These are phyloP conservation scores for Drosophila rhopaloa DNA, from an alignment of 1,140 invertebrate species.

Conservation along the genomic window DNA sequence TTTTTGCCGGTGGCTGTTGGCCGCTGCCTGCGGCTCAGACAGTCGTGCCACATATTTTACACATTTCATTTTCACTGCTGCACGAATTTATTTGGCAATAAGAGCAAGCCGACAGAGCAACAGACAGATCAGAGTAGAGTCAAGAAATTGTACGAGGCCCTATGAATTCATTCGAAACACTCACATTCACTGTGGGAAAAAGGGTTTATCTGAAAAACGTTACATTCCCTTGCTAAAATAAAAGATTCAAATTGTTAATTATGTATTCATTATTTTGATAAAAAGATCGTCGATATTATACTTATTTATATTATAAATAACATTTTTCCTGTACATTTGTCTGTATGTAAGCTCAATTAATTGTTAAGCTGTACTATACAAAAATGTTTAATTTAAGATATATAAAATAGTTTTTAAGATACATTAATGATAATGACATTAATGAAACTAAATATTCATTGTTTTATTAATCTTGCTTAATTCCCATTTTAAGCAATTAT, in stretches of 20 bases:
- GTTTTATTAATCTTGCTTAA: too few species aligned
- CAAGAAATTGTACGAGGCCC: constrained; percentile 61
- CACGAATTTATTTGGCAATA: constrained; percentile 82
- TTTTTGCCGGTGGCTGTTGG: constrained; percentile 33
- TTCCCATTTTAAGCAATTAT: neutral
- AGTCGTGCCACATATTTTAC: constrained; percentile 77
- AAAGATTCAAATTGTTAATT: too few species aligned
- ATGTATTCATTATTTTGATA: too few species aligned
- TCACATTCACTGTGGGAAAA: constrained; percentile 25
- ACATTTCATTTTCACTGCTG: constrained; percentile 81
- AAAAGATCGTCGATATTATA: too few species aligned
- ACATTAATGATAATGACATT: too few species aligned
- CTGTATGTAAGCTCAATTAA: too few species aligned
- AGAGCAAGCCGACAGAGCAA: constrained; percentile 54
- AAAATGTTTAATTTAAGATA: too few species aligned
- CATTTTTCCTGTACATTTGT: too few species aligned
- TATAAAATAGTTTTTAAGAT: too few species aligned
- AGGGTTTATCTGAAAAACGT: neutral
- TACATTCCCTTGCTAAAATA: neutral
- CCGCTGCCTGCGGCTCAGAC: constrained; percentile 39
- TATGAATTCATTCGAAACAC: constrained; percentile 64
- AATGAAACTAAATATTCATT: too few species aligned
- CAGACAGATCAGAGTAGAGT: constrained; percentile 51
- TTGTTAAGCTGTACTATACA: too few species aligned
- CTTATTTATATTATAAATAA: too few species aligned